Conservation (phyloP, 2,797 vertebrate species). For the Channallabes apus region DNA sequence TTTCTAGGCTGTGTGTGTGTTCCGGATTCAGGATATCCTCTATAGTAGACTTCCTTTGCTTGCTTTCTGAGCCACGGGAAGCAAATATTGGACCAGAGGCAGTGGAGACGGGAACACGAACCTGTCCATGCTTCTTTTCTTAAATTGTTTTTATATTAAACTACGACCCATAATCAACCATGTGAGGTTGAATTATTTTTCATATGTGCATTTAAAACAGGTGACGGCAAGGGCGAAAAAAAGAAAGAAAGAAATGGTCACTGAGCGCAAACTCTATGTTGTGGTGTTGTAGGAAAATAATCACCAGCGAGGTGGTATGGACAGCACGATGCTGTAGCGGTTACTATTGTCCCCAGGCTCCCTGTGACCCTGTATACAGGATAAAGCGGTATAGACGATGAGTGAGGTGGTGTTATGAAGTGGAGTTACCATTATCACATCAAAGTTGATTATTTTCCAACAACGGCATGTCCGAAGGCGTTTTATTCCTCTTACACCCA, state of each 20-base stretch:
- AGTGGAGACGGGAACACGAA: conserved; percentile 19
- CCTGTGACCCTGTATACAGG: no score
- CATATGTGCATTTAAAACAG: neutral
- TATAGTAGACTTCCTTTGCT: conserved; percentile 50
- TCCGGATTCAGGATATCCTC: conserved; percentile 60
- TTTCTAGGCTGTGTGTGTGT: conserved; percentile 18
- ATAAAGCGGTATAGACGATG: no score
- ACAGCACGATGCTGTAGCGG: no score
- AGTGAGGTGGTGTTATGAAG: neutral
- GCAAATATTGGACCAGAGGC: conserved; percentile 42
- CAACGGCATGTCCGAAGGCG: neutral
- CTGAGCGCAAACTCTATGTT: neutral
- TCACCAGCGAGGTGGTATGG: neutral
- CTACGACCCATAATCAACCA: neutral
- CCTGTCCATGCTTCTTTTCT: neutral
- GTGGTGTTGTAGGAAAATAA: neutral
- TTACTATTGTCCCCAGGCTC: no score
- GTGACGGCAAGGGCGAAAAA: neutral
- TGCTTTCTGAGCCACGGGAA: conserved; percentile 46
- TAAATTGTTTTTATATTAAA: neutral
- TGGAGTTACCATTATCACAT: neutral
- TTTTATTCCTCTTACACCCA: neutral
- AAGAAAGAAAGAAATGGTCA: neutral
- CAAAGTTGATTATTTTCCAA: neutral
- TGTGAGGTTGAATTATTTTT: no score